Evolutionary conservation across 2,113 vertebrate species (phyloP).

Genomic region (Centropus unirufus): DNA sequence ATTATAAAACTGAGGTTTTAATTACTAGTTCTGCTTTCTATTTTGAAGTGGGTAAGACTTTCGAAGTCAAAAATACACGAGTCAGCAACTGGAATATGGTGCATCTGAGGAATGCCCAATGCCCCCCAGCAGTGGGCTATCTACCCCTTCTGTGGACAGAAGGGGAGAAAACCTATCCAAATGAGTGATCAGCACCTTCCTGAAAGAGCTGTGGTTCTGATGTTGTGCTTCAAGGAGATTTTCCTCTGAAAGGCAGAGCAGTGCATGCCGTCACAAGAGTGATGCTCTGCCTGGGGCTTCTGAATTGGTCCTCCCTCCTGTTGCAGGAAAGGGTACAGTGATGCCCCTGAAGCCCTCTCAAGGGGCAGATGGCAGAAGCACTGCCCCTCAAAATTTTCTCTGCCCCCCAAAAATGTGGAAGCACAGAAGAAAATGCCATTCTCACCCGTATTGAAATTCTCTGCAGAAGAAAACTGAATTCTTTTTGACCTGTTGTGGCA

Average conservation of each 20-base stretch:
- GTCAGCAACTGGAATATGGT: not conserved
- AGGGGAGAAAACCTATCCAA: not conserved
- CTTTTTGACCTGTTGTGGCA: not conserved
- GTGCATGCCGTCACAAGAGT: not conserved
- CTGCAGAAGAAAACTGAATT: not conserved
- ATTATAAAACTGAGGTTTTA: not conserved
- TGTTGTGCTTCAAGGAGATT: not conserved
- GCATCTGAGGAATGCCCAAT: not conserved
- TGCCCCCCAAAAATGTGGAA: not conserved
- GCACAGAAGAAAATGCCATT: not conserved
- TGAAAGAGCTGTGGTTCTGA: not conserved
- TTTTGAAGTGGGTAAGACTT: not conserved
- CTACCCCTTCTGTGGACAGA: not conserved
- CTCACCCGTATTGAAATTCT: not conserved
- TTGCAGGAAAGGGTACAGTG: not conserved
- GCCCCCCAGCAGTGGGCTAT: fast-evolving
- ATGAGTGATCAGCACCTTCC: fast-evolving
- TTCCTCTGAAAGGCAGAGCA: not conserved
- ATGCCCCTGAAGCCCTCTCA: not conserved
- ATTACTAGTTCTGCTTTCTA: not conserved
- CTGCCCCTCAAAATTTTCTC: not conserved
- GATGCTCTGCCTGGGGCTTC: not conserved
- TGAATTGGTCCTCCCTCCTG: not conserved
- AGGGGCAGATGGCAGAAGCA: too few species aligned
- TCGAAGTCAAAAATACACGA: not conserved